Evolutionary conservation across 2,888 invertebrate genomes (phyloP).

Genomic region (Aethes cnicana): DNA sequence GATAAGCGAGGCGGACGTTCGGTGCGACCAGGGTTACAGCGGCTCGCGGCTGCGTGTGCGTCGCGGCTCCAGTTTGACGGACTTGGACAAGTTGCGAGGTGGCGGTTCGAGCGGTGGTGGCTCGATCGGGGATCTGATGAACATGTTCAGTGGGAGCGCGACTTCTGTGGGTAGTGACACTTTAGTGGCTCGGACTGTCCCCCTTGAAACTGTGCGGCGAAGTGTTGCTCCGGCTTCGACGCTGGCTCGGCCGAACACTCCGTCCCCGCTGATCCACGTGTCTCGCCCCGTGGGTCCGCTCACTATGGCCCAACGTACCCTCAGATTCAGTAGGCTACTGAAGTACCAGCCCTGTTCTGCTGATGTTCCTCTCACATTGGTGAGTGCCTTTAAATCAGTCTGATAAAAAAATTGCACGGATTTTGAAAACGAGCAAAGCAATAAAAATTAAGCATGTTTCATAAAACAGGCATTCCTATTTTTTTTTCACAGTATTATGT

Average conservation of each 20-base stretch:
- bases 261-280: constrained; percentile 70
- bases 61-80: constrained; percentile 88
- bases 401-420: too few relatives aligned
- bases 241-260: constrained; percentile 59
- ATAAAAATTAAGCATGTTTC: neutral
- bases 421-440: too few relatives aligned
- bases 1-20: constrained; percentile 73
- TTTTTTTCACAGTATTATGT: too few relatives aligned
- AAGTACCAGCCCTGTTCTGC: constrained; percentile 84
- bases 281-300: constrained; percentile 79
- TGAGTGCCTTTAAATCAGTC: constrained; percentile 47
- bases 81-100: constrained; percentile 85
- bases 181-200: constrained; percentile 87
- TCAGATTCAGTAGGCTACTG: constrained; percentile 85
- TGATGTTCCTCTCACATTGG: constrained; percentile 69
- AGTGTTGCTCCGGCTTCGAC: constrained; percentile 70
- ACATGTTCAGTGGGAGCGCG: constrained; percentile 87
- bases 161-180: constrained; percentile 88
- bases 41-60: constrained; percentile 82
- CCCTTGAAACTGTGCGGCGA: constrained; percentile 86
- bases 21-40: constrained; percentile 81
- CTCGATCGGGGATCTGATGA: constrained; percentile 91
- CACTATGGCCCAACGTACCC: constrained; percentile 86
- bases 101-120: constrained; percentile 77
- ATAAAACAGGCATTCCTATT: neutral